phyloP scores from a whole-genome alignment of 2,113 vertebrate species.

The Pan troglodytes region NHGRI_mPanTro3-v2.1_pri NC_072421.2:18548501-18549000 shows the following conservation, averaged over 20 bases:
- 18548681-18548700: neutral
- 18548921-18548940: neutral
- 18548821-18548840: neutral
- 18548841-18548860: neutral
- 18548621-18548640: neutral
- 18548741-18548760: neutral
- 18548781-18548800: neutral
- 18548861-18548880: neutral
- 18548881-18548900: constrained; percentile 28
- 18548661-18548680: neutral
- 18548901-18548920: neutral
- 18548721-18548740: neutral
- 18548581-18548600: neutral
- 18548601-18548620: neutral
- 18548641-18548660: neutral
- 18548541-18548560: constrained; percentile 15
- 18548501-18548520: constrained; percentile 8
- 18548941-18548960: neutral
- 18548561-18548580: neutral
- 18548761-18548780: neutral
- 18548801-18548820: neutral
- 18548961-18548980: neutral
- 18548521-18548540: neutral
- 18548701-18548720: neutral
- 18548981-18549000: neutral